Evolutionary conservation across 2,888 invertebrate genomes (phyloP).

Genomic region (Cryptocephalus primarius): DNA sequence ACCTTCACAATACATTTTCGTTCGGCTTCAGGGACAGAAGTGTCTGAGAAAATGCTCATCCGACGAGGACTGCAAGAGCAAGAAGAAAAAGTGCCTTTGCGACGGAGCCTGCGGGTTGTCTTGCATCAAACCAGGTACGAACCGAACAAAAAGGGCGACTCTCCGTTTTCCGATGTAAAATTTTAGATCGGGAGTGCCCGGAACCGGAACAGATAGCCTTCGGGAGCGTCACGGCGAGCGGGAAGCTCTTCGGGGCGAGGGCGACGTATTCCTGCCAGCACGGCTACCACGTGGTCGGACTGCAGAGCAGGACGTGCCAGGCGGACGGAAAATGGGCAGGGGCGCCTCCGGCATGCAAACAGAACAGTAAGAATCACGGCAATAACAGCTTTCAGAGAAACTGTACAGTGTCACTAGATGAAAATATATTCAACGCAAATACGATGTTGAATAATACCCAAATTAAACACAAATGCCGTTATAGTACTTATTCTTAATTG

Average conservation of each 20-base stretch:
- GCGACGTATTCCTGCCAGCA: slow-evolving; percentile 80
- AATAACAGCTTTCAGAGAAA: not conserved
- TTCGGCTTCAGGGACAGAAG: slow-evolving; percentile 64
- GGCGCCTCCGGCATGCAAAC: slow-evolving; percentile 71
- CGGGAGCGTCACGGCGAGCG: slow-evolving; percentile 66
- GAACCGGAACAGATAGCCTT: slow-evolving; percentile 65
- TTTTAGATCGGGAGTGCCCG: slow-evolving; percentile 65
- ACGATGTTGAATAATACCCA: too few species aligned
- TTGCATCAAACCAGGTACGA: slow-evolving; percentile 88
- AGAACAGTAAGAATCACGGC: slow-evolving; percentile 52
- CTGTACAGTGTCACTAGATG: not conserved
- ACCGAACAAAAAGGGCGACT: not conserved
- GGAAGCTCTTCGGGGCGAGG: slow-evolving; percentile 71
- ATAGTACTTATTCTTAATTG: too few species aligned
- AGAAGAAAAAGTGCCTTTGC: slow-evolving; percentile 92
- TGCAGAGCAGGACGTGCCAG: slow-evolving; percentile 78
- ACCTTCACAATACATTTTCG: too few species aligned
- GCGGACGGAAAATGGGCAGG: slow-evolving; percentile 90
- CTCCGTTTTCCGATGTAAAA: not conserved
- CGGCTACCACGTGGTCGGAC: slow-evolving; percentile 79
- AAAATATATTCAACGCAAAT: not conserved
- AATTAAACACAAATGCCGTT: too few species aligned
- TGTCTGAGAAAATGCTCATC: slow-evolving; percentile 87
- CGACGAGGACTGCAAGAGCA: slow-evolving; percentile 93
- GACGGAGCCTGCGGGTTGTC: slow-evolving; percentile 96